These are phyloP conservation scores for Myzus persicae DNA, from an alignment of 1,140 invertebrate species.

Conservation along the genomic window DNA sequence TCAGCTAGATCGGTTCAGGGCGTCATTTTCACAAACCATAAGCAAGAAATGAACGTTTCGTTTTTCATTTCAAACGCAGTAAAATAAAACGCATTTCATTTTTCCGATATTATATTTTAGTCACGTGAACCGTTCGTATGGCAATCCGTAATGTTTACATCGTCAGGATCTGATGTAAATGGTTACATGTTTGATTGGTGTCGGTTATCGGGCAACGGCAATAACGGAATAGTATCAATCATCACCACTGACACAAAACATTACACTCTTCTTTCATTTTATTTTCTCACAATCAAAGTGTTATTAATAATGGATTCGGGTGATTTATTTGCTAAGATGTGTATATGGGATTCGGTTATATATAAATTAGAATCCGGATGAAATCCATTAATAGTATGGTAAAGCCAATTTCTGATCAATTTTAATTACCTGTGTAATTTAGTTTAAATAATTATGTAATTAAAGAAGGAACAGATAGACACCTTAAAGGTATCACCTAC, in stretches of 20 bases:
- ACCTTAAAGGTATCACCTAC: not conserved
- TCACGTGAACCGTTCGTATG: not conserved
- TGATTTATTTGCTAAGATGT: not conserved
- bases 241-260: not conserved
- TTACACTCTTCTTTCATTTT: not conserved
- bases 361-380: not conserved
- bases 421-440: not conserved
- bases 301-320: not conserved
- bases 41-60: not conserved
- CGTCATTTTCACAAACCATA: not conserved
- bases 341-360: not conserved
- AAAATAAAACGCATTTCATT: not conserved
- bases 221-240: not conserved
- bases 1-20: not conserved
- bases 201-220: not conserved
- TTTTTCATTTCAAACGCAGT: not conserved
- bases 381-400: not conserved
- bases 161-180: not conserved
- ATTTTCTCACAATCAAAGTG: not conserved
- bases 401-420: not conserved
- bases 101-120: not conserved
- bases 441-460: not conserved
- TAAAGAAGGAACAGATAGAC: not conserved
- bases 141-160: slow-evolving; percentile 1
- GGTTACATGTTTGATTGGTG: not conserved